Percentiles rank a stretch among this genome's conserved stretches.
phyloP scores from a whole-genome alignment of 2,888 invertebrate species.

The Acanthoscelides obtectus region DNA sequence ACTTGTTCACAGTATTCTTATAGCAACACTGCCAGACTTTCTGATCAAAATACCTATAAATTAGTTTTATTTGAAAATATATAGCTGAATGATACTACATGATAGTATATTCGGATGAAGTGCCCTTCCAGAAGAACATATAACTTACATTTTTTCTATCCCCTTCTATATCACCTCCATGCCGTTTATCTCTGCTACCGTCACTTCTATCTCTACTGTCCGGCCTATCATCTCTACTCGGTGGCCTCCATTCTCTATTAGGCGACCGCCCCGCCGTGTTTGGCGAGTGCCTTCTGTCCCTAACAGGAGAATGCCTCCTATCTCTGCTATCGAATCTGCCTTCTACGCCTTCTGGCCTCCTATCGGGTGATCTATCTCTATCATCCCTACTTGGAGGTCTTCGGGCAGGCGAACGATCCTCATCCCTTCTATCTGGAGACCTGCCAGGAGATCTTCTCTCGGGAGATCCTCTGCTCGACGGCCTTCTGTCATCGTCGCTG shows the following conservation, averaged over 20 bases:
- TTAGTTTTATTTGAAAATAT: too few relatives aligned
- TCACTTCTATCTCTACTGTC: constrained; percentile 12
- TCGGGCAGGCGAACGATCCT: background rate
- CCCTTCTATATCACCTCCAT: constrained; percentile 3
- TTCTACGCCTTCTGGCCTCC: background rate
- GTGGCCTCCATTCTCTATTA: background rate
- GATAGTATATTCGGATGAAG: too few relatives aligned
- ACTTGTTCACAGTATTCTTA: too few relatives aligned
- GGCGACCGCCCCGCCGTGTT: background rate
- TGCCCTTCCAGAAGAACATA: too few relatives aligned
- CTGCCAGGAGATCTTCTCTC: background rate
- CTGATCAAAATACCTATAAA: too few relatives aligned
- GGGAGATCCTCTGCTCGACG: constrained; percentile 3
- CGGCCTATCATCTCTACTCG: constrained; percentile 4
- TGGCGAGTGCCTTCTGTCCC: background rate
- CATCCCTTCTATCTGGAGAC: too few relatives aligned
- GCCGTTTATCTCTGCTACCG: background rate
- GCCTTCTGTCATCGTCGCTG: constrained; percentile 13
- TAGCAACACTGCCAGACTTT: too few relatives aligned
- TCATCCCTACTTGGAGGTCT: background rate
- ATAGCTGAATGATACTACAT: too few relatives aligned
- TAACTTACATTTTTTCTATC: constrained; percentile 16
- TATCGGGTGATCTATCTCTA: background rate
- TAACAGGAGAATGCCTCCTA: background rate
- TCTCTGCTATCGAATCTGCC: background rate